Base-by-base conservation (phyloP, 2,113 vertebrate species). In the Myocastor coypus region DNA sequence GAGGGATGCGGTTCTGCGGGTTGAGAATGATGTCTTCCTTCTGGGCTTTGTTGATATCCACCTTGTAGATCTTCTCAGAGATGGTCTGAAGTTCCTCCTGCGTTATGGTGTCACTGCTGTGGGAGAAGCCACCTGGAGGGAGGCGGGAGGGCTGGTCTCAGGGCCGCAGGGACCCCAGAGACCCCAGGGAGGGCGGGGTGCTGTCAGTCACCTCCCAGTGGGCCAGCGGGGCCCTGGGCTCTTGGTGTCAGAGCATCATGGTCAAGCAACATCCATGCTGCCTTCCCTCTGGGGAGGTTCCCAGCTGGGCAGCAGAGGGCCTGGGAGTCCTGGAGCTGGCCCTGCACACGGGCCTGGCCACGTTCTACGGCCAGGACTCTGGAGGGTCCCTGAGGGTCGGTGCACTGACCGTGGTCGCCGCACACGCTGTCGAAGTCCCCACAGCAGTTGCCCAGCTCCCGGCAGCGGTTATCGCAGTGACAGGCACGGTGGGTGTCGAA, bases 21-120 rank as follows among this genome's bases (percentile, higher is more conserved):
- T 99, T 98, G 30, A 99, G 77, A 84, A 97, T 1, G 78, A 99
- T 88, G 93, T 99, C 98, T 0, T 97, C 87, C 2, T 98, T 96
- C 1, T 90, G 97, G 61, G 99, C 99, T 93, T 98, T 99, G 98
- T 99, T 99, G 71, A 77, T 97, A 3, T 99, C 99, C 3, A 97
- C 91, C n/a, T 42, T 3, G 0, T 99, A 99, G 26, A 99, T 98
- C 42, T 92, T 95, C 98, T 99, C 99, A 1, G 99, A 99, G 89
- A 99, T 0, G 7, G 75, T n/a, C 95, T 97, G 98, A 57, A 99
- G 98, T 63, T 99, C 99, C 73, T 95, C 88, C 0, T 99, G 98
- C 0, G 98, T 98, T 94, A 99, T 98, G 50, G 98, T 95, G 0
- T 96, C 97, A 0, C 32, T 40, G 68, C 96, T 96, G 6, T 85